Percentiles rank a stretch among this genome's conserved stretches.
Conservation (phyloP, 2,113 vertebrate species). For the Cyphomyrus discorhynchus region DNA sequence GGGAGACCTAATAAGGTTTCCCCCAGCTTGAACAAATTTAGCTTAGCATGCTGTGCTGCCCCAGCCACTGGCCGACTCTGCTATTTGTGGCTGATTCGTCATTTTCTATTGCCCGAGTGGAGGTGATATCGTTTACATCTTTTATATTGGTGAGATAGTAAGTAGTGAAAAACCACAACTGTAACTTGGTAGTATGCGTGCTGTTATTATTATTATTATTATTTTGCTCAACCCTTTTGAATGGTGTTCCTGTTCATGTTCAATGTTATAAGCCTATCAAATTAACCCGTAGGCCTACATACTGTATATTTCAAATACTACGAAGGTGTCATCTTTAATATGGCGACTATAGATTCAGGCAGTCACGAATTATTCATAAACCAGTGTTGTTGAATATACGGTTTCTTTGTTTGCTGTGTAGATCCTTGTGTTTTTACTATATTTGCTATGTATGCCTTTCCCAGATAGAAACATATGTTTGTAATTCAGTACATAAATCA, state of each 20-base stretch:
- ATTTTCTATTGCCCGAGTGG: conserved; percentile 31
- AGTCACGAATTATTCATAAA: neutral
- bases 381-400: neutral
- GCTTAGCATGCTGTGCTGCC: conserved; percentile 19
- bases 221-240: neutral
- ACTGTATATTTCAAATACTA: neutral
- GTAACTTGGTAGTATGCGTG: neutral
- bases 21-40: conserved; percentile 49
- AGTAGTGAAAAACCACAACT: neutral
- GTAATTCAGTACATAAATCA: conserved; percentile 2
- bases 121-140: conserved; percentile 24
- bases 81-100: conserved; percentile 36
- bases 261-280: neutral
- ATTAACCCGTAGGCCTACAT: neutral
- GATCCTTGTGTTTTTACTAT: neutral
- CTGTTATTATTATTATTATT: neutral
- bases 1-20: conserved; percentile 31
- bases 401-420: neutral
- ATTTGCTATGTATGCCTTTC: neutral
- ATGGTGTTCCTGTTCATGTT: neutral
- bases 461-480: neutral
- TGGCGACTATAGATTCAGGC: neutral
- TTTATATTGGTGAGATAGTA: neutral
- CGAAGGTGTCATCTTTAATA: neutral
- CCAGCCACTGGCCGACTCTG: conserved; percentile 34